Evolutionary conservation across 1,140 invertebrate genomes (phyloP), one percentile per base, ranked within the genome.

Genomic region (Mylabris phalerata): DNA sequence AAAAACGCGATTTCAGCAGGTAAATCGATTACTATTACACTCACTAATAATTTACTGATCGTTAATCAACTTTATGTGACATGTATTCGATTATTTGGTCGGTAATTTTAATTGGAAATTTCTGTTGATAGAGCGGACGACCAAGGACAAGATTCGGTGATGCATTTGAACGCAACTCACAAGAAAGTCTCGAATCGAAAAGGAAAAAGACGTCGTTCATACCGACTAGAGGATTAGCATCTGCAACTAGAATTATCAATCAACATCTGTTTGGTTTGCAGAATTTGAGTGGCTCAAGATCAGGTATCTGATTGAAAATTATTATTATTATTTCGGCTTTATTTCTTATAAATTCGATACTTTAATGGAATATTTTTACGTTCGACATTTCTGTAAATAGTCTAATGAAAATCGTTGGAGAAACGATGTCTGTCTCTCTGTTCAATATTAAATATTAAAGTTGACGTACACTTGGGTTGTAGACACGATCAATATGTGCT

Each of bases 1-100:
- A 63, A 91, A 90, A 78, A 90, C 89, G 61, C 82, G 90, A 62
- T 90, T 92, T 75, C 88, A 90, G 78, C 87, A 90, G 80, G 85
- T 51, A 55, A 54, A 11, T 19, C 19, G 1, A 19, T 2, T 19
- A 19, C 19, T 19, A 19, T 19, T 19, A 19, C 19, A 19, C 19
- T 2, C 19, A 19, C 19, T 19, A 19, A 19, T 19, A 19, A 19
- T 19, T 19, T 19, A 19, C 19, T 19, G 19, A 19, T 19, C 19
- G 19, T 19, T 19, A 19, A 19, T 19, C 19, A 19, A 19, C 19
- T 19, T 19, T 19, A 19, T 19, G 19, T 19, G 19, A 19, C 19
- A 19, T 19, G 19, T 19, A 19, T 19, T 19, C 19, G 19, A 19
- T 19, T 19, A 19, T 19, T 19, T 19, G 19, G 19, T 19, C 19